A percentile compares a stretch with the other conserved stretches of the same genome.
phyloP scores from a whole-genome alignment of 2,888 invertebrate species.

The Cryptops parisi region DNA sequence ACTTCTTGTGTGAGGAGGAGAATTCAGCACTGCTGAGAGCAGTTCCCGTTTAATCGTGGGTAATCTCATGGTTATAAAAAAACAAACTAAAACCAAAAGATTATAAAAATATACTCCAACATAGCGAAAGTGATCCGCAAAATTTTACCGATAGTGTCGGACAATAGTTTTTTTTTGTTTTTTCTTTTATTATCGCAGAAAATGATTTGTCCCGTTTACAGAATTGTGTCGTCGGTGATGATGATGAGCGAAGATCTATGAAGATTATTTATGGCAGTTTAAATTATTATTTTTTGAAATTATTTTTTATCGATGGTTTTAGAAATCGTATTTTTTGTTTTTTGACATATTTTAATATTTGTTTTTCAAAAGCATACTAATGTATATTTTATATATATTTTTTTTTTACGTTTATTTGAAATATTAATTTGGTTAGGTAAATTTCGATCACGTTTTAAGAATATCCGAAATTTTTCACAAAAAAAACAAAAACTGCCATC shows the following conservation, averaged over 20 bases:
- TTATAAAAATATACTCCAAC: background rate
- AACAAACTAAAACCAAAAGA: background rate
- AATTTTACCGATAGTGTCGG: background rate
- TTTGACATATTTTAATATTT: background rate
- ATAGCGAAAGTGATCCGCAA: background rate
- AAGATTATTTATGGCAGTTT: too few species aligned
- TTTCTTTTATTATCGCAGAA: too few species aligned
- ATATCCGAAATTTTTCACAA: too few species aligned
- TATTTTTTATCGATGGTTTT: too few species aligned
- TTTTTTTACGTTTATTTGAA: too few species aligned
- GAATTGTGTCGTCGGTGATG: too few species aligned
- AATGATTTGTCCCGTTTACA: too few species aligned
- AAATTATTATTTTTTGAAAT: too few species aligned
- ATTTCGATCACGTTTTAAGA: too few species aligned
- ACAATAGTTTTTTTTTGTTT: background rate
- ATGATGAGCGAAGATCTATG: too few species aligned
- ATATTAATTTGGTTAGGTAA: too few species aligned
- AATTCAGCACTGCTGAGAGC: conserved; percentile 13
- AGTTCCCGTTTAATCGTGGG: conserved; percentile 14
- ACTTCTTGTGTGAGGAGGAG: conserved; percentile 11
- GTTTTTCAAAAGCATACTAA: background rate
- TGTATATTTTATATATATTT: too few species aligned
- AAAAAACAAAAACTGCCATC: background rate
- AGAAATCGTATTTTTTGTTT: background rate
- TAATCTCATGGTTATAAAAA: conserved; percentile 14